Evolutionary conservation across 2,888 invertebrate genomes (phyloP), one percentile per base, ranked within the genome.

Genomic region (Strigamia maritima): DNA sequence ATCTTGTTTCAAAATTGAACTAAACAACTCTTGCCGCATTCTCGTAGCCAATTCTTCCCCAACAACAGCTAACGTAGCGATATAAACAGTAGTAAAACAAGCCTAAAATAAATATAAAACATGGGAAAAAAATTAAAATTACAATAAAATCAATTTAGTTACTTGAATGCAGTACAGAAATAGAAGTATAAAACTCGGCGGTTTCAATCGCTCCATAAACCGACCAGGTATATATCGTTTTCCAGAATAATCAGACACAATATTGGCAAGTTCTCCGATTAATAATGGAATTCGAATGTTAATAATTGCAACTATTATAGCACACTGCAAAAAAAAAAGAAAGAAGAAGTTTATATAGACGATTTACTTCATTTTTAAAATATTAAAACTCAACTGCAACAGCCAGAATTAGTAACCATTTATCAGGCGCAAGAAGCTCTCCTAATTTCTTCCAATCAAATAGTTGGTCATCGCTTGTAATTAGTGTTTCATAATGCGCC

Each of bases 251-350:
- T 89, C 88, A 0, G 92, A 89, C 70, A 94, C 86, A 1, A 92
- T 90, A 87, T 97, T 95, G 22, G 96, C 92, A 38, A 96, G 88
- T 75, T 90, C 90, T 26, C 96, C 96, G 80, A 97, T 88, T 83
- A 93, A 87, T 80, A 92, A 90, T 0, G 97, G 97, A 83, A 97
- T 94, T 87, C 94, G 91, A 79, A 97, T 93, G 85, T 97, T 97
- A 80, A 96, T 88, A 81, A 93, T 88, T 16, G 97, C 96, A 31
- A 95, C 95, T 78, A 92, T 89, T 79, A 97, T 86, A 3, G 97
- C 95, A 80, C 94, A 94, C 95, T 96, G 87, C n/a, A n/a, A 79
- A 89, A 90, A 82, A 81, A 79, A 79, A 79, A 81, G 80, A 22
- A 24, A 14, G 28, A 70, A n/a, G 16, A 44, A 35, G 35, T 31